A percentile compares a stretch with the other conserved stretches of the same genome.
These are phyloP conservation scores for Hippoglossus stenolepis DNA, from an alignment of 2,113 vertebrate genomes.

Conservation along the genomic window DNA sequence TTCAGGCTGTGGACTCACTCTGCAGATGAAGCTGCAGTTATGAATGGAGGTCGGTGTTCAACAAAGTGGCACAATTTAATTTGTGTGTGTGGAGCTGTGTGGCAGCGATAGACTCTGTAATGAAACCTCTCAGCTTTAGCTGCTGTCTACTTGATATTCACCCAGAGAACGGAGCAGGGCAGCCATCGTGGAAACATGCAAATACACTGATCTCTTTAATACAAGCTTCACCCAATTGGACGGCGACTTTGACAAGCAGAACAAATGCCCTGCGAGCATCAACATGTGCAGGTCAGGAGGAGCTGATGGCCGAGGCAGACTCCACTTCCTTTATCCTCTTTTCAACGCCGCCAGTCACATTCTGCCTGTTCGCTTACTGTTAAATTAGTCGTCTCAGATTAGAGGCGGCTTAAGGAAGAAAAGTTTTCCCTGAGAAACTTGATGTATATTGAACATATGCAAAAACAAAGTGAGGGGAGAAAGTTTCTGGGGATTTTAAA, in stretches of 20 bases:
- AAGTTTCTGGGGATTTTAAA: neutral
- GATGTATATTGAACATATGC: conserved; percentile 48
- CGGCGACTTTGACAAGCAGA: conserved; percentile 69
- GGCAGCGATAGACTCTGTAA: conserved; percentile 56
- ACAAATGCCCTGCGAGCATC: conserved; percentile 64
- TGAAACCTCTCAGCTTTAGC: conserved; percentile 67
- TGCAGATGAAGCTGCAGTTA: conserved; percentile 52
- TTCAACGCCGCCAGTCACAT: conserved; percentile 59
- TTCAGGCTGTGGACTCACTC: neutral
- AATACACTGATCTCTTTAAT: conserved; percentile 70
- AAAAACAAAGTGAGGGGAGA: conserved; percentile 16
- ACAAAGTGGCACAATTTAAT: conserved; percentile 76
- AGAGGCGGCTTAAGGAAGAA: conserved; percentile 57
- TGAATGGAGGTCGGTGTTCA: conserved; percentile 49
- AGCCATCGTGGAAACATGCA: conserved; percentile 71
- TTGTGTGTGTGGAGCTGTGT: conserved; percentile 19
- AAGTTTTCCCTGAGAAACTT: conserved; percentile 42
- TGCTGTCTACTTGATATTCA: conserved; percentile 67
- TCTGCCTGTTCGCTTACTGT: conserved; percentile 66
- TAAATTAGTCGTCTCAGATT: conserved; percentile 76
- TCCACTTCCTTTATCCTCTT: conserved; percentile 69
- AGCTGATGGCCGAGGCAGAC: conserved; percentile 45
- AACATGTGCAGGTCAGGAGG: conserved; percentile 59
- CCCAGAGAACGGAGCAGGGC: conserved; percentile 45
- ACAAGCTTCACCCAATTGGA: conserved; percentile 55